Percentiles rank a stretch among this genome's conserved stretches.
phyloP scores from a whole-genome alignment of 2,797 vertebrate species.

The Malurus leucopterus region DNA sequence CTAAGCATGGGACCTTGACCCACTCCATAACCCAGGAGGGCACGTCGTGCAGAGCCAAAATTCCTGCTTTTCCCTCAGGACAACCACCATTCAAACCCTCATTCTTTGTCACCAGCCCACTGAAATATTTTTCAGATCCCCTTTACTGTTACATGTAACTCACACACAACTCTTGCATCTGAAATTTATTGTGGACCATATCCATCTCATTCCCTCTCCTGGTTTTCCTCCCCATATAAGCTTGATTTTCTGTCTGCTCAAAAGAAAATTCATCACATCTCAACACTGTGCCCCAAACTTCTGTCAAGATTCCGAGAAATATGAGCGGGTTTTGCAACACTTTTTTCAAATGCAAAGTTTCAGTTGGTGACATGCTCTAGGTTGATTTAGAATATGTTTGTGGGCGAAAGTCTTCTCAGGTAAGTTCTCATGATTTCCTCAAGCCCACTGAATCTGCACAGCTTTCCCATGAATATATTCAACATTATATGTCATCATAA shows the following conservation, averaged over 20 bases:
- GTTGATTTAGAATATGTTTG: background rate
- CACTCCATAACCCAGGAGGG: background rate
- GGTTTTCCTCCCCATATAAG: background rate
- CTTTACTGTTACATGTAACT: background rate
- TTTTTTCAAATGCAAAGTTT: background rate
- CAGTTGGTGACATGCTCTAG: background rate
- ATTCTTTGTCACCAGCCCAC: background rate
- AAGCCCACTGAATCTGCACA: background rate
- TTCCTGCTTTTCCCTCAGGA: background rate
- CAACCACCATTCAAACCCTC: background rate
- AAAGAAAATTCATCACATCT: background rate
- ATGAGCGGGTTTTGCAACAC: rapidly evolving
- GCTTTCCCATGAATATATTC: background rate
- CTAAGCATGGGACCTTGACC: background rate
- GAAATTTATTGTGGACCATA: background rate
- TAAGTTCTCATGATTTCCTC: background rate
- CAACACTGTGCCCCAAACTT: background rate
- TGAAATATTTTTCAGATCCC: background rate
- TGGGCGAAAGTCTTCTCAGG: background rate
- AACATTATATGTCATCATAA: background rate
- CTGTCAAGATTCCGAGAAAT: background rate
- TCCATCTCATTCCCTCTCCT: background rate
- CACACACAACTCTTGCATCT: background rate
- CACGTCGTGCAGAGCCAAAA: background rate
- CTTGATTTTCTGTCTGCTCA: background rate